Base-by-base conservation (phyloP, 2,888 invertebrate species). In the Bibio marci region DNA sequence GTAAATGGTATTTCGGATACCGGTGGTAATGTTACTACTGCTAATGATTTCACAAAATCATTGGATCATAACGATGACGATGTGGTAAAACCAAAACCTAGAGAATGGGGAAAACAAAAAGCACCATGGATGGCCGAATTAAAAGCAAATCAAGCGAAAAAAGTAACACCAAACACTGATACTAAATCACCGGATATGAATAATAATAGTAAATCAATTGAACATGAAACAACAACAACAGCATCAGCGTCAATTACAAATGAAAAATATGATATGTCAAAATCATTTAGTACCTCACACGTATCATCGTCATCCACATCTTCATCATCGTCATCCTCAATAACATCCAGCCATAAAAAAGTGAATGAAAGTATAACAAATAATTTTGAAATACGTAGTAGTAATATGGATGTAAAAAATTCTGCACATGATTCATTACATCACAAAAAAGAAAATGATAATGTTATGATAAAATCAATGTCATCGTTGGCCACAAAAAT, bases 71-170 rank as follows among this genome's bases (percentile, higher is more conserved):
- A 37, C 42, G 53, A 56, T 3, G 57, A 59, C 28, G 56, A 58
- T 12, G 52, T 71, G 52, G 70, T 70, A 11, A 75, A 71, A 48
- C 76, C 76, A 1, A 71, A 73, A 43, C 65, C 75, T 2, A 66
- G 77, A 12, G 76, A 76, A 50, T 77, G 76, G 75, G 76, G 76
- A 57, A 78, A 76, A 51, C 74, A 75, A 49, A 71, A 70, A 51
- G 78, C 76, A 35, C 82, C 83, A 1, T 85, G 82, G 82, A 76
- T 85, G 69, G 78, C 72, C 46, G 83, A 85, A 54, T 68, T 85
- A 46, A 82, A 82, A 53, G 67, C 80, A 46, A 81, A 77, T 51
- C 83, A 85, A 57, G 58, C 55, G 10, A 58, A 59, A 40, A 62
- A 60, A 49, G 48, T 48, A 14, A 55, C 59, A 32, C 61, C 62